Evolutionary conservation across 2,888 invertebrate genomes (phyloP), one percentile per base, ranked within the genome.

Genomic region (Andrena camellia): DNA sequence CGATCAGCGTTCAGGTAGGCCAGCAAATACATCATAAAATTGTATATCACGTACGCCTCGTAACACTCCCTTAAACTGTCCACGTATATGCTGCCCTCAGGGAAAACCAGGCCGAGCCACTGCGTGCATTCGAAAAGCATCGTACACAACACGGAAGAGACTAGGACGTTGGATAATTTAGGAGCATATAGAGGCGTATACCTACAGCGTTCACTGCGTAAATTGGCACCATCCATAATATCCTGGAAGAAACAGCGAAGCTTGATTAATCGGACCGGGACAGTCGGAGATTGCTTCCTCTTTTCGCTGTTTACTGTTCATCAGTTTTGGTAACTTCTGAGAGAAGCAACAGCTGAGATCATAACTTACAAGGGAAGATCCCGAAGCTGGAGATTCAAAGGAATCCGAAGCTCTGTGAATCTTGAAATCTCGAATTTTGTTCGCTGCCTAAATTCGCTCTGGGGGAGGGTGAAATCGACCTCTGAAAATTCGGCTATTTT

Each of bases 161-260:
- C 17, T 48, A n/a, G 8, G 7, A 2, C n/a, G 59, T 52, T 29
- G 4, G 5, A 10, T 50, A 35, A 23, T 48, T 31, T 13, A n/a
- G 17, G 26, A 6, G 33, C 35, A 50, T 2, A 10, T 13, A 31
- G 3, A 62, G 29, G 10, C n/a, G 26, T 84, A 67, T 91, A 95
- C 97, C 96, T 95, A 97, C 97, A 87, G 99, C 98, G 96, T 99
- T 98, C 8, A 98, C 94, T 57, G 98, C 98, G 95, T 99, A 99
- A 90, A 99, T 98, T 82, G 99, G 99, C 72, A 99, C 99, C 99
- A 99, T 99, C 98, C 99, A 99, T 88, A 99, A 94, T 94, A 99
- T 97, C 94, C 98, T 97, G 94, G 87, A 95, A 87, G 86, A 89
- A 73, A 83, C 70, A 73, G 74, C 4, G 50, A 57, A 60, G 76